Conservation (phyloP, 1,140 invertebrate genomes). For the Parasteatoda tepidariorum region DNA sequence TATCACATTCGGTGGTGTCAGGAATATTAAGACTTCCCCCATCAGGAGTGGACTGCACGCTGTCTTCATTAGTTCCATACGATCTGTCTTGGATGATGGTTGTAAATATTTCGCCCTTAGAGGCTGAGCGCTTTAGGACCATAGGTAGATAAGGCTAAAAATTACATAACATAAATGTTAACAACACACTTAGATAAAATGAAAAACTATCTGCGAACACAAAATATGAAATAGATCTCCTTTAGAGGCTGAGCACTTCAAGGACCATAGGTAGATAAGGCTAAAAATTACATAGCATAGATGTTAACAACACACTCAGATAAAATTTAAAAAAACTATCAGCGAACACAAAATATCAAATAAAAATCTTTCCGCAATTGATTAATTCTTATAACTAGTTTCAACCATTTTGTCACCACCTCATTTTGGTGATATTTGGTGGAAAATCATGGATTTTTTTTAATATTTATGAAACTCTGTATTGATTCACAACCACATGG, state of each 20-base stretch:
- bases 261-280: constrained; percentile 41
- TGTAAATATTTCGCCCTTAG: constrained; percentile 49
- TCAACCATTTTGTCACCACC: too few species aligned
- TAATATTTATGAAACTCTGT: too few species aligned
- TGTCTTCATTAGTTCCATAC: constrained; percentile 59
- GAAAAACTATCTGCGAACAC: too few species aligned
- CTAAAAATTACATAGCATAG: constrained; percentile 8
- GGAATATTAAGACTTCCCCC: constrained; percentile 49
- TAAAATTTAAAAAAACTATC: too few species aligned
- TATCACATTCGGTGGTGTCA: constrained; percentile 19
- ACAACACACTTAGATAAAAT: too few species aligned
- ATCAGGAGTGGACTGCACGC: constrained; percentile 44
- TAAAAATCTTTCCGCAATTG: constrained; percentile 27
- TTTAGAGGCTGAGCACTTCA: constrained; percentile 37
- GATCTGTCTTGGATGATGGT: constrained; percentile 41
- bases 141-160: constrained; percentile 43
- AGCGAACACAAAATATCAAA: background rate
- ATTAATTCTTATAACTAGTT: too few species aligned
- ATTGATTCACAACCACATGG: too few species aligned
- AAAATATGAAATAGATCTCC: constrained; percentile 31
- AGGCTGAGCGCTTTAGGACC: constrained; percentile 44
- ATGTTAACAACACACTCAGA: too few species aligned
- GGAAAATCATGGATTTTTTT: too few species aligned
- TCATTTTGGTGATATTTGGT: too few species aligned
- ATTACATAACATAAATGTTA: background rate